A percentile compares a stretch with the other conserved stretches of the same genome.
Conservation (phyloP, 2,888 invertebrate genomes). For the Ectemnius lituratus region DNA sequence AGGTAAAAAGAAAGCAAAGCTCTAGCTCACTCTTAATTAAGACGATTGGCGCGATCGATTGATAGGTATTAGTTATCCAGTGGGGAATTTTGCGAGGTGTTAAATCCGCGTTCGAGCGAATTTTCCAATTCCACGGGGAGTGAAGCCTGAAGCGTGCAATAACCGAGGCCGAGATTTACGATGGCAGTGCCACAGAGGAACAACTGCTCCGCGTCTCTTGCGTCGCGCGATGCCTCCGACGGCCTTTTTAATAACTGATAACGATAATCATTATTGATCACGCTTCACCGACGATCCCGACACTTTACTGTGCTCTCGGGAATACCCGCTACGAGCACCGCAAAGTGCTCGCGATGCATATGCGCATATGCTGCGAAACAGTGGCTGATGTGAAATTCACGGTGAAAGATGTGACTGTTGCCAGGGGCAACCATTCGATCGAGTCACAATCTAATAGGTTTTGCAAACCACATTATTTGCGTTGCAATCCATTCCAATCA, state of each 20-base stretch:
- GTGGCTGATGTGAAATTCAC: too few relatives aligned
- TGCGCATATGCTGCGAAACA: too few relatives aligned
- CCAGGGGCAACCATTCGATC: too few relatives aligned
- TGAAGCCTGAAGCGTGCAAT: background rate
- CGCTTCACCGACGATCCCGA: background rate
- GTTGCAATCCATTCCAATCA: too few relatives aligned
- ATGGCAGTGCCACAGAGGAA: too few relatives aligned
- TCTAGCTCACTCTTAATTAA: slow-evolving; percentile 34
- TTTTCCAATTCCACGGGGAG: background rate
- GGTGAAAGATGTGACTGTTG: background rate
- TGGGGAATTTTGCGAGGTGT: slow-evolving; percentile 17
- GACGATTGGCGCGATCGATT: slow-evolving; percentile 42
- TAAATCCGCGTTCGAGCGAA: slow-evolving; percentile 17
- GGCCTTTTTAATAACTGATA: too few relatives aligned
- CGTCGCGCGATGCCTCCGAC: too few relatives aligned
- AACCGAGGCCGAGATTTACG: background rate
- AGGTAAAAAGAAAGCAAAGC: slow-evolving; percentile 13
- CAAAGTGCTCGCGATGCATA: slow-evolving; percentile 3
- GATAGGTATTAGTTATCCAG: slow-evolving; percentile 24
- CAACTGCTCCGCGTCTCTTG: too few relatives aligned
- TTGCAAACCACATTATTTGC: too few relatives aligned
- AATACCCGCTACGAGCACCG: background rate
- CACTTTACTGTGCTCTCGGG: background rate
- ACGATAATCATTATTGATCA: slow-evolving; percentile 3
- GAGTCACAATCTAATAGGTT: too few relatives aligned